These are phyloP conservation scores for Cosmorhoe ocellata DNA, from an alignment of 2,888 invertebrate genomes.

Conservation along the genomic window DNA sequence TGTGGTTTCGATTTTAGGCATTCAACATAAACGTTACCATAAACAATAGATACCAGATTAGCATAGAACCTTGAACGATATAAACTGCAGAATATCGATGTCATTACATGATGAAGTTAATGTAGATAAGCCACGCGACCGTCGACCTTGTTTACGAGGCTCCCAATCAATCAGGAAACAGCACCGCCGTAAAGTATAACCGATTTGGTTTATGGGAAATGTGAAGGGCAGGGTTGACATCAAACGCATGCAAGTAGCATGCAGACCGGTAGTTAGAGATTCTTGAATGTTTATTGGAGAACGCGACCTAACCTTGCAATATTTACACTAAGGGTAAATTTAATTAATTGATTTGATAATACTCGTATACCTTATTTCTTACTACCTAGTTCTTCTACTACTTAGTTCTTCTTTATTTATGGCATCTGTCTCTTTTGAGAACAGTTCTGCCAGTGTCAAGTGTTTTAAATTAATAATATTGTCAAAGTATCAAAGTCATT, in stretches of 20 bases:
- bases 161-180: slow-evolving; percentile 59
- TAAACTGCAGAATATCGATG: slow-evolving; percentile 20
- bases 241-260: neutral
- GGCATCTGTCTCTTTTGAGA: too few species aligned
- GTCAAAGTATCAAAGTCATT: too few species aligned
- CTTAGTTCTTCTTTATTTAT: too few species aligned
- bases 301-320: too few species aligned
- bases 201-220: slow-evolving; percentile 17
- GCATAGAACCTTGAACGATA: slow-evolving; percentile 23
- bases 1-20: neutral
- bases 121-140: slow-evolving; percentile 41
- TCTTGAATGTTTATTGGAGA: too few species aligned
- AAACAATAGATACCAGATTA: slow-evolving; percentile 1
- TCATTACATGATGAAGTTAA: slow-evolving; percentile 27
- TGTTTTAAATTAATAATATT: too few species aligned
- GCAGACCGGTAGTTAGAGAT: neutral
- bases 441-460: too few species aligned
- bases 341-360: too few species aligned
- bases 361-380: too few species aligned
- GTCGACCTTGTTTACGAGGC: slow-evolving; percentile 52
- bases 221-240: slow-evolving; percentile 17
- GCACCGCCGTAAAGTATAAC: slow-evolving; percentile 50
- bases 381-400: too few species aligned
- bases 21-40: neutral
- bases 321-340: too few species aligned